phyloP scores from a whole-genome alignment of 1,140 invertebrate genomes.

The Eueides isabella region DNA sequence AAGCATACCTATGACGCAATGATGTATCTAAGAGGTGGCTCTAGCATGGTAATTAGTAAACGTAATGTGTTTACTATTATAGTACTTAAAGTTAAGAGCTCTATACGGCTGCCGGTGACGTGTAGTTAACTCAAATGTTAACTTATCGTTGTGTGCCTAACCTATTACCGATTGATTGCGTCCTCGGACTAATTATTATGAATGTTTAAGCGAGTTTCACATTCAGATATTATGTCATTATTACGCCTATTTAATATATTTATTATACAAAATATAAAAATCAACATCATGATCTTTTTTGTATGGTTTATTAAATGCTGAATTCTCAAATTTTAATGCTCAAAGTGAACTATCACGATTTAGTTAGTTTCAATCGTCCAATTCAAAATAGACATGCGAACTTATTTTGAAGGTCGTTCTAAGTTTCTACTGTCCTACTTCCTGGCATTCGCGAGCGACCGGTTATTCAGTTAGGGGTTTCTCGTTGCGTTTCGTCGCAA shows the following conservation, averaged over 20 bases:
- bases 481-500: slow-evolving; percentile 33
- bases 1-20: slow-evolving; percentile 18
- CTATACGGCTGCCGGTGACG: background rate
- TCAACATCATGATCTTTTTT: too few relatives aligned
- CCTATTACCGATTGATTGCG: slow-evolving; percentile 10
- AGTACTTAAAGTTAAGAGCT: slow-evolving; percentile 8
- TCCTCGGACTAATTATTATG: slow-evolving; percentile 14
- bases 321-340: background rate
- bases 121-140: slow-evolving; percentile 1
- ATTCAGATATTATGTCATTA: background rate
- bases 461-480: slow-evolving; percentile 36
- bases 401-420: slow-evolving; percentile 64
- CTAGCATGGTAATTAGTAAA: slow-evolving; percentile 23
- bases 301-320: too few relatives aligned
- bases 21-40: background rate
- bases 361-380: background rate
- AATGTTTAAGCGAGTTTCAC: slow-evolving; percentile 10
- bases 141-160: background rate
- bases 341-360: slow-evolving; percentile 14
- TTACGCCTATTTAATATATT: background rate
- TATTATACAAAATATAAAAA: too few relatives aligned
- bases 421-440: slow-evolving; percentile 71
- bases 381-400: background rate
- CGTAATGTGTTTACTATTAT: slow-evolving; percentile 3
- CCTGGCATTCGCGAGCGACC: slow-evolving; percentile 36